phyloP scores from a whole-genome alignment of 2,113 vertebrate species.

The Eulacestoma nigropectus region DNA sequence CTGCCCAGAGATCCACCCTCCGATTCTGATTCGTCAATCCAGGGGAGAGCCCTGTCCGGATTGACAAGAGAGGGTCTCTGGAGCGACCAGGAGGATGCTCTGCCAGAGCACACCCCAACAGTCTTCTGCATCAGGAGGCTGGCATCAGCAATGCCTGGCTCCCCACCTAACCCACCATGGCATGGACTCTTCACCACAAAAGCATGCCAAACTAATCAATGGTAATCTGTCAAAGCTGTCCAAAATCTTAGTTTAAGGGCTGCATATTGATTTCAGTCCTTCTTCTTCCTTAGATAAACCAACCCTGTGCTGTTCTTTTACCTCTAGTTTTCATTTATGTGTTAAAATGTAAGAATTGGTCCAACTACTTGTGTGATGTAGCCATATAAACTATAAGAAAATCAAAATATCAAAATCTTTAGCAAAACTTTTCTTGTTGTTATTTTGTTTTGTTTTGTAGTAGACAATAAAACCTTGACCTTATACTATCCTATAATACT shows the following conservation, averaged over 20 bases:
- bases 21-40: too few relatives aligned
- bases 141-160: background rate
- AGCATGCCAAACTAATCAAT: background rate
- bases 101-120: too few relatives aligned
- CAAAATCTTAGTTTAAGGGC: background rate
- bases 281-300: background rate
- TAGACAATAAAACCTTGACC: background rate
- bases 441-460: background rate
- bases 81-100: too few relatives aligned
- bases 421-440: background rate
- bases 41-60: too few relatives aligned
- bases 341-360: background rate
- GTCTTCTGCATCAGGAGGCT: background rate
- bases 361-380: background rate
- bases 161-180: background rate
- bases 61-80: too few relatives aligned
- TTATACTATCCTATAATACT: background rate
- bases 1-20: too few relatives aligned
- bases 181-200: background rate
- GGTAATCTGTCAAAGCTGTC: background rate
- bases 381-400: background rate
- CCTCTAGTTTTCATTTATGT: background rate
- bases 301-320: background rate
- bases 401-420: background rate
- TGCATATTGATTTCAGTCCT: background rate